A percentile compares a stretch with the other conserved stretches of the same genome.
Evolutionary conservation across 2,113 vertebrate genomes (phyloP).

Genomic region (Noctilio leporinus): DNA sequence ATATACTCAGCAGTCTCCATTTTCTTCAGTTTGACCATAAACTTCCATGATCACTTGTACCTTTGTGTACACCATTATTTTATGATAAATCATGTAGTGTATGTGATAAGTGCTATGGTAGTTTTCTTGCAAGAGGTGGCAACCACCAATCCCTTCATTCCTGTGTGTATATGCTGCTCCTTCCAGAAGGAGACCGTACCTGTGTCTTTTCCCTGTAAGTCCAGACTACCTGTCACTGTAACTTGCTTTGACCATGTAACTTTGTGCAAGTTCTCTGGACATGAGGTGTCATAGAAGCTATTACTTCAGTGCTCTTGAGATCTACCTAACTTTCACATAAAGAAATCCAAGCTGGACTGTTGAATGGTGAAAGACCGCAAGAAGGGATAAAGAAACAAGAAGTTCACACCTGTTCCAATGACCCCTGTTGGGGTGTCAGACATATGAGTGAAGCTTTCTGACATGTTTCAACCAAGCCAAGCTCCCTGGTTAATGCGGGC

Average conservation of each 20-base stretch:
- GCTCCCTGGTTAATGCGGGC: background rate
- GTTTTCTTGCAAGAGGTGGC: background rate
- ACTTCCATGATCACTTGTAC: background rate
- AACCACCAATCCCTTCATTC: too few relatives aligned
- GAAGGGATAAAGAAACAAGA: background rate
- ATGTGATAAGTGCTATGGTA: background rate
- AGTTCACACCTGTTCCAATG: background rate
- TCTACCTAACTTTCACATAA: background rate
- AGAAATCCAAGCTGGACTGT: background rate
- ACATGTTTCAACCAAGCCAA: background rate
- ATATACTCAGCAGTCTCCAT: rapidly evolving
- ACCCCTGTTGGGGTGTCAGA: background rate
- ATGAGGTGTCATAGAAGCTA: background rate
- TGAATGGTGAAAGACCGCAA: background rate
- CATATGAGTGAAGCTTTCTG: background rate
- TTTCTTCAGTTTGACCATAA: background rate
- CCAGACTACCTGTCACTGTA: background rate
- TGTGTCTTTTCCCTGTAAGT: background rate
- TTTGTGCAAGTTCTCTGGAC: background rate
- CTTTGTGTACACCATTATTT: background rate
- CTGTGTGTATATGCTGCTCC: background rate
- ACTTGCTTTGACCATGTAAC: background rate
- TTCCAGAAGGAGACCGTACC: background rate
- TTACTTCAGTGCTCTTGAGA: background rate
- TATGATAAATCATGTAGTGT: background rate